Evolutionary conservation across 1,140 invertebrate species (phyloP), one percentile per base, ranked within the genome.

Genomic region (Leptinotarsa defecta): DNA sequence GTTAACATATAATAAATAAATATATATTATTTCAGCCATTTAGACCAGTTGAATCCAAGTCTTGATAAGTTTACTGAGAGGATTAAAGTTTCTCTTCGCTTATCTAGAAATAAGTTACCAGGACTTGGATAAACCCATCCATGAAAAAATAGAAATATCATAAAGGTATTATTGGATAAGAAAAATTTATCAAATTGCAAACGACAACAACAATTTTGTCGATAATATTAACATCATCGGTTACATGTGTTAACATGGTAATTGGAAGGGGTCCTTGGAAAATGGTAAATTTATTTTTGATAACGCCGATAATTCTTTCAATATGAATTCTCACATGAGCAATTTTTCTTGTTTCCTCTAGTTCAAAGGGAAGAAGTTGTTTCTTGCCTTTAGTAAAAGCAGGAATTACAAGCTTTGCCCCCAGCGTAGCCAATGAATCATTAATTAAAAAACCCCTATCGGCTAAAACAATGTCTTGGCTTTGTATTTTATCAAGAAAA

Each of bases 401-500:
- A 49, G 74, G 69, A 5, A 71, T 52, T 57, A 49, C 49, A 27
- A 75, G 19, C 11, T 24, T 13, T 15, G 69, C 74, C 13, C 24
- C 1, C 11, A 71, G 57, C 22, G 67, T 15, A 67, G 43, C 22
- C 13, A 71, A 24, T 20, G 11, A 52, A 67, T 75, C 73, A 27
- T 75, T 43, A 15, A 75, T 77, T 72, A 73, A 61, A 70, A 80
- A 80, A 15, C 78, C 78, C 27, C 78, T 71, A 22, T 79, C 75
- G 15, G 78, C 78, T 13, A 78, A 49, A 57, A 79, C 48, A 43
- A 76, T 19, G 74, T 79, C 76, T 71, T 65, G 73, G 34, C 8
- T 34, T 34, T 8, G 8, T 34, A 34, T 34, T 34, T 34, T 34
- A 34, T 34, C 34, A 34, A 34, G 34, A 34, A 34, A 34, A 34